Evolutionary conservation across 2,797 vertebrate genomes (phyloP).

Genomic region (Choloepus didactylus): DNA sequence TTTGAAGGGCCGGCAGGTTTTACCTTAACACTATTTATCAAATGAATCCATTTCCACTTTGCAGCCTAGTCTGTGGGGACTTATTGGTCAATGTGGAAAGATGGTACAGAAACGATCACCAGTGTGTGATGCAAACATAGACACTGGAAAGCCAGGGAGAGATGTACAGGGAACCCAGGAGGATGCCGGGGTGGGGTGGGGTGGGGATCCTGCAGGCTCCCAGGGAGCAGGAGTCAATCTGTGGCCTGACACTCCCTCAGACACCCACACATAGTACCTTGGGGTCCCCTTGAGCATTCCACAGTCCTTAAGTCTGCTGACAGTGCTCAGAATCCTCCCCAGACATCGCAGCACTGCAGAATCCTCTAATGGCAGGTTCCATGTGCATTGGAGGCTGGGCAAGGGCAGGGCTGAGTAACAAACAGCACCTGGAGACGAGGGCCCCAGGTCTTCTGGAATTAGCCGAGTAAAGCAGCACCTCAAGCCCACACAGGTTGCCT

Average conservation of each 20-base stretch:
- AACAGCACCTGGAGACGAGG: background rate
- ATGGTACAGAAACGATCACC: slow-evolving; percentile 16
- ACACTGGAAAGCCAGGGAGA: background rate
- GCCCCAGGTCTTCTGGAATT: background rate
- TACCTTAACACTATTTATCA: background rate
- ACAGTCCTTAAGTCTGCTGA: background rate
- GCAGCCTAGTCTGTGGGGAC: background rate
- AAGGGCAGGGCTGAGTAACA: background rate
- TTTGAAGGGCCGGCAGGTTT: background rate
- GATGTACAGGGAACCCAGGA: background rate
- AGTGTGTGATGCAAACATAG: background rate
- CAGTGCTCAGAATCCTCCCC: background rate
- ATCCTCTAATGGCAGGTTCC: background rate
- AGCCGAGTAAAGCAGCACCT: background rate
- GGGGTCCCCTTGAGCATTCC: background rate
- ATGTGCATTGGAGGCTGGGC: background rate
- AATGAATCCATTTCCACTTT: slow-evolving; percentile 18
- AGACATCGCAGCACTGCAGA: background rate
- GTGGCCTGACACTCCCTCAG: background rate
- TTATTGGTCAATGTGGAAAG: slow-evolving; percentile 47
- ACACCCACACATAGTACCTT: background rate
- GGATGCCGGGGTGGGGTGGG: no score
- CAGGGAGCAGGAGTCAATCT: background rate
- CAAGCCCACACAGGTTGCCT: background rate
- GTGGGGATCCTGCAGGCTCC: background rate